Percentiles rank a stretch among this genome's conserved stretches.
phyloP scores from a whole-genome alignment of 2,888 invertebrate genomes.

The Phorcus lineatus region DNA sequence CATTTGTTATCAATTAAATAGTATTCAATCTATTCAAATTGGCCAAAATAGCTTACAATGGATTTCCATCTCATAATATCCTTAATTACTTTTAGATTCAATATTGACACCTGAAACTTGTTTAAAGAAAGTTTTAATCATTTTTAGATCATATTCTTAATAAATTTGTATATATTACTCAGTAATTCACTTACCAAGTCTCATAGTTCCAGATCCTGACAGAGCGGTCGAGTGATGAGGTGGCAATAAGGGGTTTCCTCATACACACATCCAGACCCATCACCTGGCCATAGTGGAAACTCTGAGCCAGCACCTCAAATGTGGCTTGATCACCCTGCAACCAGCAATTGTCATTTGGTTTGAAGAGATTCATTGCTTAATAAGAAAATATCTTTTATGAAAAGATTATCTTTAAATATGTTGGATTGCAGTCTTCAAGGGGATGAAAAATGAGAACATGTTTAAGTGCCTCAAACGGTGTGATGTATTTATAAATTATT shows the following conservation, averaged over 20 bases:
- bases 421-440: too few species aligned
- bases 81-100: neutral
- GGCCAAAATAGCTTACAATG: neutral
- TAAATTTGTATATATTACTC: neutral
- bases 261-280: slow-evolving; percentile 88
- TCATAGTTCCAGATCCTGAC: slow-evolving; percentile 95
- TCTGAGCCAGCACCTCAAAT: slow-evolving; percentile 72
- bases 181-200: slow-evolving; percentile 79
- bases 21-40: too few species aligned
- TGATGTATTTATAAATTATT: too few species aligned
- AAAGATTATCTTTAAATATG: too few species aligned
- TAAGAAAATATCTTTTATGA: too few species aligned
- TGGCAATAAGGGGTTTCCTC: slow-evolving; percentile 93
- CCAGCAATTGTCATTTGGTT: too few species aligned
- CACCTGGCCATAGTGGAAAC: slow-evolving; percentile 86
- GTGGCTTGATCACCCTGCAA: slow-evolving; percentile 71
- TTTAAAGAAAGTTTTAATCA: neutral
- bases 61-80: too few species aligned
- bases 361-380: neutral
- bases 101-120: neutral
- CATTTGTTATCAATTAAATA: too few species aligned
- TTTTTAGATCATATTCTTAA: neutral
- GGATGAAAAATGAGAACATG: too few species aligned
- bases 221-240: slow-evolving; percentile 87
- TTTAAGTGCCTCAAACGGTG: too few species aligned